Evolutionary conservation across 2,797 vertebrate species (phyloP), one percentile per base, ranked within the genome.

Genomic region (Siniperca obscura): DNA sequence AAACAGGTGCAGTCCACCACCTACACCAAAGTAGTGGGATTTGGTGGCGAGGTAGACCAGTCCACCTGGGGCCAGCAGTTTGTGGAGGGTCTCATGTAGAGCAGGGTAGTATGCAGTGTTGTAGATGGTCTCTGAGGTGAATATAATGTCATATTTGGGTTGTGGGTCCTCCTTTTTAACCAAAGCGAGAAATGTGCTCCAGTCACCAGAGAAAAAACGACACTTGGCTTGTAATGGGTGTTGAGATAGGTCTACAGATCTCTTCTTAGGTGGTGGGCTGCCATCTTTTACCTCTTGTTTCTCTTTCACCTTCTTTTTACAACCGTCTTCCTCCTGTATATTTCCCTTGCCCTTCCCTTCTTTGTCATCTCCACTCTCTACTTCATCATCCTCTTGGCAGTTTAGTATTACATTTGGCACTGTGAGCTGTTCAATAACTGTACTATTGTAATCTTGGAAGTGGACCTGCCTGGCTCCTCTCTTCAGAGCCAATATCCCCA

Each of bases 361-460:
- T 12, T 65, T 70, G 10, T 88, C 84, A 42, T 88, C 82, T 3
- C 91, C 92, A 27, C 80, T 83, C n/a, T 92, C 91, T 62, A 40
- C 71, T 34, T 90, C 87, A 50, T 86, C 84, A 2, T 93, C 90
- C 1, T 76, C 89, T 79, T 79, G 38, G 55, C 93, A 96, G 87
- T 98, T 98, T 61, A 97, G 93, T 38, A 96, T 93, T 2, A 92
- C 93, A 0, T 97, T 99, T 66, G 97, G 97, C 78, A 98, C 60
- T 0, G 98, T 99, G 75, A 99, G 95, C 91, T 97, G 96, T 22
- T 98, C 94, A 59, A 98, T 97, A 89, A 99, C 98, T 1, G 97
- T 96, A 83, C 96, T 96, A 92, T 99, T 99, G 87, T 98, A 99
- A 93, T 99, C 98, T 92, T 99, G 98, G 86, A 99, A 99, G 93